These are phyloP conservation scores for Taphrorychus bicolor DNA, from an alignment of 2,888 invertebrate species.

Conservation along the genomic window DNA sequence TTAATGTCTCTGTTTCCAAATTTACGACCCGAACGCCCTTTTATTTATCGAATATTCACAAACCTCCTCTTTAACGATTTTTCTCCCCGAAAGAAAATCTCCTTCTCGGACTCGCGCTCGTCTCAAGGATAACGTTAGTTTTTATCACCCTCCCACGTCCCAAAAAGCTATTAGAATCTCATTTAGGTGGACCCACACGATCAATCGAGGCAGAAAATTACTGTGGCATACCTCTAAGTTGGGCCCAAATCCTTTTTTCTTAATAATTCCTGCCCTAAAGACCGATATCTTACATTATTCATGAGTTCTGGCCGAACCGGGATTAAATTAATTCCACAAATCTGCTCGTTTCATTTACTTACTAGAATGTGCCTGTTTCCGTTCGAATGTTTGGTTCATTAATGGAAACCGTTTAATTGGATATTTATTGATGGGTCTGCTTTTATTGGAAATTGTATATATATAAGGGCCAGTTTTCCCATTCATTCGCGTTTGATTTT, in stretches of 20 bases:
- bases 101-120: not conserved
- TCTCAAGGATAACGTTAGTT: conserved; percentile 6
- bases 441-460: not conserved
- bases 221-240: conserved; percentile 18
- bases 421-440: not conserved
- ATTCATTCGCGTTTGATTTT: too few species aligned
- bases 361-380: not conserved
- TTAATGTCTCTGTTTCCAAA: not conserved
- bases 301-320: conserved; percentile 19
- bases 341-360: conserved; percentile 14
- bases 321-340: conserved; percentile 27
- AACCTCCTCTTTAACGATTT: too few species aligned
- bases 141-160: conserved; percentile 18
- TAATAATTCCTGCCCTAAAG: conserved; percentile 22
- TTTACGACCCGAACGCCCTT: not conserved
- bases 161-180: conserved; percentile 26
- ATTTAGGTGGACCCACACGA: conserved; percentile 28
- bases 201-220: conserved; percentile 32
- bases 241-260: conserved; percentile 22
- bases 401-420: conserved; percentile 4
- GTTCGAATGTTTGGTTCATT: conserved; percentile 10
- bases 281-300: conserved; percentile 21
- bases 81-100: not conserved
- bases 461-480: too few species aligned
- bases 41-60: too few species aligned